Percentiles rank a stretch among this genome's conserved stretches.
These are phyloP conservation scores for Turritopsis dohrnii DNA, from an alignment of 30 jellyfish, hydroid and myxozoan species.

Conservation along the genomic window DNA sequence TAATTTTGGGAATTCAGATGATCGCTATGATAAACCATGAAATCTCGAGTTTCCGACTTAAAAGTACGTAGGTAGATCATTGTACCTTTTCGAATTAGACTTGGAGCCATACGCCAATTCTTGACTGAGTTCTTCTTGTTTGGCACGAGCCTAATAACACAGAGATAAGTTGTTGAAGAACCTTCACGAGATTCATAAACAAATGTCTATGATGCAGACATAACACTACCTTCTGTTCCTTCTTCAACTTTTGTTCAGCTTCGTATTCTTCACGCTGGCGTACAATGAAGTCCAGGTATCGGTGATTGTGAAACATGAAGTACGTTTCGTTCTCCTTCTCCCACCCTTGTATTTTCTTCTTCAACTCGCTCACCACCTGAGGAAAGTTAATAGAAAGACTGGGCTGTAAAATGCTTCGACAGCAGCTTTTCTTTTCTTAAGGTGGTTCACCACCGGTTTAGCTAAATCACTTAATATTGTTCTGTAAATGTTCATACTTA, in stretches of 20 bases:
- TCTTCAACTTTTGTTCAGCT: constrained; percentile 53
- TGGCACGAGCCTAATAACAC: constrained; percentile 50
- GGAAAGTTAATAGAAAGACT: neutral
- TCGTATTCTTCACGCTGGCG: constrained; percentile 71
- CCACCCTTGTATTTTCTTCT: constrained; percentile 54
- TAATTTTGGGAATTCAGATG: too few species aligned
- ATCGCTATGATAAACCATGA: too few species aligned
- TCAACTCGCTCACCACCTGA: constrained; percentile 68
- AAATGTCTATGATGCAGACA: neutral
- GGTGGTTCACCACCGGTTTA: too few species aligned
- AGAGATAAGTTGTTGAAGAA: neutral
- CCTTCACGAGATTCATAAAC: neutral
- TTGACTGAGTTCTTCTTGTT: constrained; percentile 53
- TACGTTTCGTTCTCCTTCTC: constrained; percentile 85
- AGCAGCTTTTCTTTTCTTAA: too few species aligned
- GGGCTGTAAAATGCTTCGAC: too few species aligned
- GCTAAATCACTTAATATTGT: too few species aligned
- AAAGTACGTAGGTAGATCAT: too few species aligned
- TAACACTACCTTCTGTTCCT: constrained; percentile 66
- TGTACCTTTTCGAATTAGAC: constrained; percentile 64
- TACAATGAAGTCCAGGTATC: constrained; percentile 60
- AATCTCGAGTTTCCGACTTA: too few species aligned
- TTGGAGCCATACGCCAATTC: constrained; percentile 84
- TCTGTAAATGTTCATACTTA: too few species aligned
- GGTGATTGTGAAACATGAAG: constrained; percentile 63